Percentiles rank a stretch among this genome's conserved stretches.
Conservation (phyloP, 1,140 invertebrate species). For the Halictus rubicundus region DNA sequence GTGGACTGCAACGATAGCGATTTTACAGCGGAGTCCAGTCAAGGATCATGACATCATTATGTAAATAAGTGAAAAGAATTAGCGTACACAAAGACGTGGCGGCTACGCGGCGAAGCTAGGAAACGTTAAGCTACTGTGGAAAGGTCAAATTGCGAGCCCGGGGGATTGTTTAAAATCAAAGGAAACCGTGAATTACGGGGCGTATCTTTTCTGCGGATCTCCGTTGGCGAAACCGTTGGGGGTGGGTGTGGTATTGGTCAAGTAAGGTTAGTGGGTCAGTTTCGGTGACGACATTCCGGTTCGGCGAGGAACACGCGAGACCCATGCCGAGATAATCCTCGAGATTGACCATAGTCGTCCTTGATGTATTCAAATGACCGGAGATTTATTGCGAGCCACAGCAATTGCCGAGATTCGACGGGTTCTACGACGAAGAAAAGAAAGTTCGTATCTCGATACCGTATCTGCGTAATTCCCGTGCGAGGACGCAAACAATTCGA, state of each 20-base stretch:
- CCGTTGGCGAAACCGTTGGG: constrained; percentile 5
- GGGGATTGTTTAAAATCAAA: constrained; percentile 31
- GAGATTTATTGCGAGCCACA: constrained; percentile 21
- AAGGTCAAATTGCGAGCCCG: constrained; percentile 21
- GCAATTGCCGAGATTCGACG: neutral
- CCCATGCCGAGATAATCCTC: constrained; percentile 62
- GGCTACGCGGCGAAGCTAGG: too few relatives aligned
- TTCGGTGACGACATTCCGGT: constrained; percentile 70
- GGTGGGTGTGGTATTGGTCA: constrained; percentile 63
- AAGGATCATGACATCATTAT: neutral
- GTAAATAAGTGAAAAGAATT: neutral
- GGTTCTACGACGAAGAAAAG: neutral
- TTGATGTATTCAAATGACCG: constrained; percentile 66
- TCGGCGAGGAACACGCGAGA: constrained; percentile 72
- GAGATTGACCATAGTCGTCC: constrained; percentile 69
- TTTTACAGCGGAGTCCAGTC: constrained; percentile 14
- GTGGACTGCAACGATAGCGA: too few relatives aligned
- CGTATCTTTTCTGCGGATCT: constrained; percentile 58
- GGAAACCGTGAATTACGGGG: constrained; percentile 40
- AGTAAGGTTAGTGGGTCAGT: constrained; percentile 78
- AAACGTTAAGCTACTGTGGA: too few relatives aligned
- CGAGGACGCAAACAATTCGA: neutral
- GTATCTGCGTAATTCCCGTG: constrained; percentile 10
- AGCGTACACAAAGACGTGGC: neutral
- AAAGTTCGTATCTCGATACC: constrained; percentile 3